Evolutionary conservation across 2,113 vertebrate genomes (phyloP).

Genomic region (Corythornis cristatus): DNA sequence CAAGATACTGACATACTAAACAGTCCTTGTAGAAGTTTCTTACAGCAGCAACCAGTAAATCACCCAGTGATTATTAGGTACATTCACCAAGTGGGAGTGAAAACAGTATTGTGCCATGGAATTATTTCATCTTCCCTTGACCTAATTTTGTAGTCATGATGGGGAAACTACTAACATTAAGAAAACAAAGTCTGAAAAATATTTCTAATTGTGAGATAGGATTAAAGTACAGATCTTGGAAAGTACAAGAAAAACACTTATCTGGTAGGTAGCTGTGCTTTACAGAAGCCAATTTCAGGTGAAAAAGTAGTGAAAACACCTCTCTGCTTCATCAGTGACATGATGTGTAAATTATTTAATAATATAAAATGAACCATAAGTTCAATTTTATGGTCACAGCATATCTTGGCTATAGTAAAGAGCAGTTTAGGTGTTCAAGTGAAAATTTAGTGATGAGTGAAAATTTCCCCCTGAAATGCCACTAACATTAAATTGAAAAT

Average conservation of each 20-base stretch:
- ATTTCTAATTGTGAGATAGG: neutral
- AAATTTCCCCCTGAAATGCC: neutral
- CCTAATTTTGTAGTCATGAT: neutral
- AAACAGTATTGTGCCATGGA: neutral
- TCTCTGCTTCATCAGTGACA: neutral
- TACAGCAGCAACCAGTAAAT: neutral
- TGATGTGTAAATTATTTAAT: neutral
- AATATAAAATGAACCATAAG: neutral
- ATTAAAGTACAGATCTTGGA: neutral
- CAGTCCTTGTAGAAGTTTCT: neutral
- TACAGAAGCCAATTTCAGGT: neutral
- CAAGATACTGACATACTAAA: neutral
- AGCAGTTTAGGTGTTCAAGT: neutral
- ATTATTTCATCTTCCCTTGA: neutral
- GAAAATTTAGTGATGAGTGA: neutral
- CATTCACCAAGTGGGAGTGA: neutral
- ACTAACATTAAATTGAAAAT: neutral
- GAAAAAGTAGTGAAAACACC: neutral
- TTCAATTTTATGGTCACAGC: neutral
- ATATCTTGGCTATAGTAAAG: neutral
- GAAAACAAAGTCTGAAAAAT: neutral
- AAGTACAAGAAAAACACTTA: neutral
- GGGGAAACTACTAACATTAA: neutral
- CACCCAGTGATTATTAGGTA: neutral
- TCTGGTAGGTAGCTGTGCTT: neutral